Conservation (phyloP, 2,888 invertebrate species). For the Amphipoea lucens region DNA sequence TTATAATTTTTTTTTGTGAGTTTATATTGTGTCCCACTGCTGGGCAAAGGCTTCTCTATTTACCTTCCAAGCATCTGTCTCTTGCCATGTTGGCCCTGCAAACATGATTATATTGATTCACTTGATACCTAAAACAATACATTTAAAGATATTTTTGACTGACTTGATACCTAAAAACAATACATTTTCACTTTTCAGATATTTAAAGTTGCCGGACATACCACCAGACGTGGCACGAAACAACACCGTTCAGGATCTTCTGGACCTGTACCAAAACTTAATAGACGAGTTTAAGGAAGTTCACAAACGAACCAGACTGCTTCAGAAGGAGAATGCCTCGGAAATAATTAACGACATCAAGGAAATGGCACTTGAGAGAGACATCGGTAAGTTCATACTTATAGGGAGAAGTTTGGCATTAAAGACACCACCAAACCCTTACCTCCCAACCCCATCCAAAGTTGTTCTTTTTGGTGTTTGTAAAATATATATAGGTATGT, state of each 20-base stretch:
- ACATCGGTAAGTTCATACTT: slow-evolving; percentile 90
- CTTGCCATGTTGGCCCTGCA: neutral
- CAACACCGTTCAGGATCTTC: slow-evolving; percentile 92
- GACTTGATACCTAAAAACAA: neutral
- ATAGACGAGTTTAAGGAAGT: slow-evolving; percentile 95
- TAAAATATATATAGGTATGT: neutral
- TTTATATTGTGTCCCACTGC: neutral
- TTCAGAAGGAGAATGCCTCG: slow-evolving; percentile 92
- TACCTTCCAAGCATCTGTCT: neutral
- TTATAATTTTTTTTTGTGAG: neutral
- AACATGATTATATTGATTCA: neutral
- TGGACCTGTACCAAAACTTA: slow-evolving; percentile 93
- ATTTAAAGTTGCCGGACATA: slow-evolving; percentile 91
- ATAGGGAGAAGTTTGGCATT: slow-evolving; percentile 15
- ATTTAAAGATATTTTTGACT: slow-evolving; percentile 2
- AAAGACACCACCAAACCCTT: slow-evolving; percentile 72
- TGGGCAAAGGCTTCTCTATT: too few relatives aligned
- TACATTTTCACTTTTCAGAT: slow-evolving; percentile 75
- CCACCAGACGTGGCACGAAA: slow-evolving; percentile 94
- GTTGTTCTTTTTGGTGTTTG: neutral
- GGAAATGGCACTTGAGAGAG: slow-evolving; percentile 96
- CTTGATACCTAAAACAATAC: neutral
- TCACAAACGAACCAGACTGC: slow-evolving; percentile 92
- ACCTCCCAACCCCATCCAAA: neutral
- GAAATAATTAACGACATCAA: slow-evolving; percentile 96